Conservation (phyloP, 2,888 invertebrate genomes). For the Electrophaes corylata region DNA sequence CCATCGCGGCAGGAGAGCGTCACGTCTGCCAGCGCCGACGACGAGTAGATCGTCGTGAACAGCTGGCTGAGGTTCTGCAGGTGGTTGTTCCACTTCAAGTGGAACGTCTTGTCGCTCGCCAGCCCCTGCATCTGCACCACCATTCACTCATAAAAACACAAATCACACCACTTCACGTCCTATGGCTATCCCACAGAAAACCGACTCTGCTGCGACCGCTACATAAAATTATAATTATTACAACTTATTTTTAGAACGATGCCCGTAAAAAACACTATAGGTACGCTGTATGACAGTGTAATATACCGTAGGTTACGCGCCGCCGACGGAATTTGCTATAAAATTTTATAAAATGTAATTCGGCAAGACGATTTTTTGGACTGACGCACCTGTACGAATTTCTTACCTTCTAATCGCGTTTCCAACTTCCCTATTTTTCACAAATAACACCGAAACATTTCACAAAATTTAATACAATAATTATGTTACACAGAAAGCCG, state of each 20-base stretch:
- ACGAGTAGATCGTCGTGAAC: slow-evolving; percentile 88
- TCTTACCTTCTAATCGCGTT: slow-evolving; percentile 79
- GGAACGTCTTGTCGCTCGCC: slow-evolving; percentile 87
- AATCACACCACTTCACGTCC: slow-evolving; percentile 72
- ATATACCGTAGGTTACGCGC: slow-evolving; percentile 83
- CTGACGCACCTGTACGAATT: slow-evolving; percentile 63
- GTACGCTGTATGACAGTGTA: slow-evolving; percentile 84
- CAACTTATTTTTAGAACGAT: slow-evolving; percentile 85
- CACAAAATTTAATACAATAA: slow-evolving; percentile 84
- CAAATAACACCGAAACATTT: slow-evolving; percentile 83
- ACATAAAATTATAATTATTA: slow-evolving; percentile 85
- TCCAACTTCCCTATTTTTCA: slow-evolving; percentile 80
- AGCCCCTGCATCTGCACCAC: slow-evolving; percentile 83
- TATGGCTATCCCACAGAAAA: slow-evolving; percentile 78
- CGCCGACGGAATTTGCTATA: slow-evolving; percentile 81
- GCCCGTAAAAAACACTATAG: slow-evolving; percentile 85
- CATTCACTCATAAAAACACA: slow-evolving; percentile 71
- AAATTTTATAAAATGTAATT: slow-evolving; percentile 76
- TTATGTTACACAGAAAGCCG: slow-evolving; percentile 85
- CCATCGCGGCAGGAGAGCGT: slow-evolving; percentile 89
- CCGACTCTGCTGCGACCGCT: slow-evolving; percentile 80
- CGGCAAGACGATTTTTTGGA: slow-evolving; percentile 63
- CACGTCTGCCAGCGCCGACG: slow-evolving; percentile 88
- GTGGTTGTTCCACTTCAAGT: slow-evolving; percentile 89
- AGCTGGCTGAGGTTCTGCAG: slow-evolving; percentile 88